Evolutionary conservation across 2,113 vertebrate genomes (phyloP), one percentile per base, ranked within the genome.

Genomic region (Coryphaenoides rupestris): DNA sequence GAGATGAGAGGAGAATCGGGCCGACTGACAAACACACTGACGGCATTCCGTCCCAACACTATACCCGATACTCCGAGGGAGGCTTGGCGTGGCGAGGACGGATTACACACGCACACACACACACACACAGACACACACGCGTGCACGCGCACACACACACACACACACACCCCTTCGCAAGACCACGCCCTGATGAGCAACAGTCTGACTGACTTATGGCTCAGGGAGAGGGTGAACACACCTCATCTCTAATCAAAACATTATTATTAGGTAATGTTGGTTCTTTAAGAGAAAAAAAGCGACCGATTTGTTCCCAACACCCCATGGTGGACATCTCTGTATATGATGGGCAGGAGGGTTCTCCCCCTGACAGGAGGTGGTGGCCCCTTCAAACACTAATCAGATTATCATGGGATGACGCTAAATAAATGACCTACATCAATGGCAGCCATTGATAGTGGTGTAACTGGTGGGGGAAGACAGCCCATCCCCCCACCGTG

Each of bases 351-450:
- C 76, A 64, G 62, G 63, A 65, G 60, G 62, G 70, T 75, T 75
- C 69, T 69, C 71, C 67, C 55, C 71, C 28, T 54, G 66, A 72
- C 74, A 84, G 79, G 76, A 84, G 79, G 76, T 83, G 76, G 66
- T 64, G 75, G 72, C 66, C 74, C n/a, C 62, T 77, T 74, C 70
- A 70, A 76, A 78, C 52, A 58, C 72, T 87, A 88, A 88, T 89
- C 83, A 87, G 83, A 80, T 84, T 84, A 84, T 70, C 81, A 74
- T 63, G 78, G 86, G 67, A 82, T 84, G 83, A 81, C 80, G 78
- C 80, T 87, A 83, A 88, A 85, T 81, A 83, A 86, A 87, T 85
- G 86, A 90, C 86, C 87, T 89, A 89, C 86, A 90, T 91, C 78
- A 80, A 78, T 81, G 73, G 71, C 84, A 75, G 78, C 81, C 87